phyloP scores from a whole-genome alignment of 2,888 invertebrate species.

The Fragum whitleyi region DNA sequence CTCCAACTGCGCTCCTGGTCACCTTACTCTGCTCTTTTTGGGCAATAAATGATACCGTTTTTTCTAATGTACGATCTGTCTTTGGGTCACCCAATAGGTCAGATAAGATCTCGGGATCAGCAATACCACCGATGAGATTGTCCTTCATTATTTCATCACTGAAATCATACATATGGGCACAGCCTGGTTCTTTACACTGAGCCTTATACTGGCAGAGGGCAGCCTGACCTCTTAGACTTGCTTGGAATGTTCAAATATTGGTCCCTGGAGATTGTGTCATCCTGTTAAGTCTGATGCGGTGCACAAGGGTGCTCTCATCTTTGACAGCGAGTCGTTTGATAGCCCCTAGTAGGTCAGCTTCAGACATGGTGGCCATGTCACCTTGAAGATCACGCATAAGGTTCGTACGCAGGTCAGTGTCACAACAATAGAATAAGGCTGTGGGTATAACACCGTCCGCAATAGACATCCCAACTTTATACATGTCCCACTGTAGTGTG shows the following conservation, averaged over 20 bases:
- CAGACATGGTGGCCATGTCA: slow-evolving; percentile 25
- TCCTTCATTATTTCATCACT: slow-evolving; percentile 55
- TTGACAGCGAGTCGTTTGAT: slow-evolving; percentile 33
- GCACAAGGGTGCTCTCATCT: slow-evolving; percentile 28
- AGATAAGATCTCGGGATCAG: slow-evolving; percentile 30
- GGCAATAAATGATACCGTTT: slow-evolving; percentile 42
- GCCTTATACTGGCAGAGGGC: slow-evolving; percentile 38
- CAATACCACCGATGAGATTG: background rate
- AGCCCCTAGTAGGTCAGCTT: slow-evolving; percentile 33
- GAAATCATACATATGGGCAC: slow-evolving; percentile 41
- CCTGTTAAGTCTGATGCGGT: too few species aligned
- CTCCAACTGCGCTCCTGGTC: slow-evolving; percentile 14
- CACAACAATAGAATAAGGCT: slow-evolving; percentile 49
- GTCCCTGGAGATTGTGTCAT: too few species aligned
- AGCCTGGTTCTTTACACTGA: slow-evolving; percentile 40
- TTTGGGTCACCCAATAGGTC: slow-evolving; percentile 48
- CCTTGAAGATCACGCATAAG: background rate
- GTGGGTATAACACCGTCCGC: slow-evolving; percentile 37
- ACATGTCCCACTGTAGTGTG: slow-evolving; percentile 43
- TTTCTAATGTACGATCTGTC: slow-evolving; percentile 43
- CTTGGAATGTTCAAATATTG: slow-evolving; percentile 32
- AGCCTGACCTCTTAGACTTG: slow-evolving; percentile 41
- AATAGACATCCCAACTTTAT: slow-evolving; percentile 37
- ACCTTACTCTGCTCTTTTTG: slow-evolving; percentile 55
- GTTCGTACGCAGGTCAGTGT: slow-evolving; percentile 35